A percentile compares a stretch with the other conserved stretches of the same genome.
phyloP scores from a whole-genome alignment of 1,140 invertebrate species.

The Lucilia sericata region DNA sequence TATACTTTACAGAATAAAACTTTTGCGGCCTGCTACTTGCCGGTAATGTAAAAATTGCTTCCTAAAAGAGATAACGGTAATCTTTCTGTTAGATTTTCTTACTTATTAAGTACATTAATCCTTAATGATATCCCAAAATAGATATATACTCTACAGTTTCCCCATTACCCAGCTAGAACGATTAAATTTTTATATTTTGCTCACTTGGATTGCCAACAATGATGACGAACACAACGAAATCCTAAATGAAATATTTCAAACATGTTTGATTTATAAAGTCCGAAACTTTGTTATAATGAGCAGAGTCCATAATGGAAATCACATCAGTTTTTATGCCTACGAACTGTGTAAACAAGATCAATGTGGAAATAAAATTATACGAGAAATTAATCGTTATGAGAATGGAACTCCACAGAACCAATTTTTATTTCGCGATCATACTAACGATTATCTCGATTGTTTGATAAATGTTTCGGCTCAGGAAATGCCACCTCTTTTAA shows the following conservation, averaged over 20 bases:
- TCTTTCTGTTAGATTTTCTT: background rate
- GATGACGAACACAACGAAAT: background rate
- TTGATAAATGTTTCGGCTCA: slow-evolving; percentile 21
- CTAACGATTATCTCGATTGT: slow-evolving; percentile 30
- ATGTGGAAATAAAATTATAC: background rate
- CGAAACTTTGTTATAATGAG: slow-evolving; percentile 43
- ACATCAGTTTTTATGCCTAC: slow-evolving; percentile 42
- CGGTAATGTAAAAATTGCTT: too few relatives aligned
- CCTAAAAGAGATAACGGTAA: too few relatives aligned
- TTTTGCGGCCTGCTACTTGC: too few relatives aligned
- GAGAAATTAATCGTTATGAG: slow-evolving; percentile 13
- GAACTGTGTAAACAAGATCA: background rate
- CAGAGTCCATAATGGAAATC: background rate
- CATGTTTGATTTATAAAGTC: slow-evolving; percentile 17
- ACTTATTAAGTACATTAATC: background rate
- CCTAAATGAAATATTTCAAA: slow-evolving; percentile 35
- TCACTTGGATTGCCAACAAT: background rate
- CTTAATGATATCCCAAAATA: background rate
- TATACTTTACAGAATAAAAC: too few relatives aligned
- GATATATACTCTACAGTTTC: background rate
- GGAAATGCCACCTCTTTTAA: slow-evolving; percentile 6
- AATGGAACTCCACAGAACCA: slow-evolving; percentile 36
- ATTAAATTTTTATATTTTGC: slow-evolving; percentile 38
- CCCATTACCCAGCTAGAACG: slow-evolving; percentile 34
- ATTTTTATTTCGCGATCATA: slow-evolving; percentile 9